These are phyloP conservation scores for Nesospiza acunhae DNA, from an alignment of 2,113 vertebrate genomes.

Conservation along the genomic window DNA sequence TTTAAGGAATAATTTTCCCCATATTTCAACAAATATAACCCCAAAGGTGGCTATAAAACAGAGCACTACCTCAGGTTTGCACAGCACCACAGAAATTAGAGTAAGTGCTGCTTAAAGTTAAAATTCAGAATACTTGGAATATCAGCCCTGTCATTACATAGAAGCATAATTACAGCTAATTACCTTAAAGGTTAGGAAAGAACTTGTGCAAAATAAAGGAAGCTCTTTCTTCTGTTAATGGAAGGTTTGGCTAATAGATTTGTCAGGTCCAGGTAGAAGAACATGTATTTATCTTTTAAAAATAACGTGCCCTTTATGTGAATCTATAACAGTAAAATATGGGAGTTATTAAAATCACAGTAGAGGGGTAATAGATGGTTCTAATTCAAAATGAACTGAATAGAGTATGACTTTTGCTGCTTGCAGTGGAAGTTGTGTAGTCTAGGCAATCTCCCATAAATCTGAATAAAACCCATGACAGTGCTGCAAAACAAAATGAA, in stretches of 20 bases:
- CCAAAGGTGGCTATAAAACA: not conserved
- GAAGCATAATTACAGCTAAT: slow-evolving; percentile 26
- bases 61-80: not conserved
- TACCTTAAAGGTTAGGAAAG: slow-evolving; percentile 30
- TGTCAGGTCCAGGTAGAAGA: not conserved
- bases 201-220: not conserved
- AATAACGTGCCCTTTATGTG: slow-evolving; percentile 8
- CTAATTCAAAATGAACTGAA: slow-evolving; percentile 20
- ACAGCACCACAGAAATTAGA: not conserved
- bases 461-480: slow-evolving; percentile 10
- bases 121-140: not conserved
- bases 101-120: not conserved
- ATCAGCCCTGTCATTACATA: not conserved
- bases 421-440: not conserved
- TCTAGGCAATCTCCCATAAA: slow-evolving; percentile 1
- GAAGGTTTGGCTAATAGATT: slow-evolving; percentile 7
- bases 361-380: not conserved
- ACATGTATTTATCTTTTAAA: slow-evolving; percentile 15
- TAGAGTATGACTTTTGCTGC: not conserved
- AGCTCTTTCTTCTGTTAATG: not conserved
- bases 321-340: slow-evolving; percentile 48
- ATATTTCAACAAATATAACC: not conserved
- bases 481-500: not conserved
- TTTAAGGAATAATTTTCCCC: not conserved
- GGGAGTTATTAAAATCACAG: slow-evolving; percentile 23